Conservation (phyloP, 2,888 invertebrate species). For the Callyntrura sp. region DNA sequence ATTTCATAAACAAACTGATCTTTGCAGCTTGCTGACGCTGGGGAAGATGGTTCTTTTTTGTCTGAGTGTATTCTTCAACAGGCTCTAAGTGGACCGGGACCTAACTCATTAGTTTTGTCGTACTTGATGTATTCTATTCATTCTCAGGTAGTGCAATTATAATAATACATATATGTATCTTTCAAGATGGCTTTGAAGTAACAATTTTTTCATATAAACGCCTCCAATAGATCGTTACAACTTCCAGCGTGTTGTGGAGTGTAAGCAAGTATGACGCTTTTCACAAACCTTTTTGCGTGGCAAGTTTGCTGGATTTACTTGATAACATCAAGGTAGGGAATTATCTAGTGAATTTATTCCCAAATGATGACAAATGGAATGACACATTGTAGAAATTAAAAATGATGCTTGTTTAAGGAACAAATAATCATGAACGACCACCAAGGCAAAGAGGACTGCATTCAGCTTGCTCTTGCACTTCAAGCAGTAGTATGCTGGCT, state of each 20-base stretch:
- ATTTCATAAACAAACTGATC: not conserved
- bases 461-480: constrained; percentile 92
- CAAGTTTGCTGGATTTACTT: constrained; percentile 94
- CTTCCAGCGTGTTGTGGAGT: constrained; percentile 94
- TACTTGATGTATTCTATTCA: constrained; percentile 97
- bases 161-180: no score
- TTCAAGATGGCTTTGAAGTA: not conserved
- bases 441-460: constrained; percentile 89
- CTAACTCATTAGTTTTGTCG: constrained; percentile 95
- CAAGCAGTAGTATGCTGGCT: constrained; percentile 93
- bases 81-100: constrained; percentile 96
- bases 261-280: constrained; percentile 95
- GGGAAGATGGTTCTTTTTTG: constrained; percentile 86
- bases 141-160: constrained; percentile 88
- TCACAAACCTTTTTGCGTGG: constrained; percentile 94
- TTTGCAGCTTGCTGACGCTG: constrained; percentile 83
- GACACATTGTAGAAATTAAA: not conserved
- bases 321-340: constrained; percentile 89
- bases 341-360: no score
- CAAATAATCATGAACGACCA: constrained; percentile 86
- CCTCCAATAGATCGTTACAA: constrained; percentile 93
- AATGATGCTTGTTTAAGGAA: constrained; percentile 84
- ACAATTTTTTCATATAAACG: constrained; percentile 14
- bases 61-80: constrained; percentile 97
- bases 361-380: not conserved